phyloP scores from a whole-genome alignment of 2,113 vertebrate genomes.

The Ramphastos sulfuratus region DNA sequence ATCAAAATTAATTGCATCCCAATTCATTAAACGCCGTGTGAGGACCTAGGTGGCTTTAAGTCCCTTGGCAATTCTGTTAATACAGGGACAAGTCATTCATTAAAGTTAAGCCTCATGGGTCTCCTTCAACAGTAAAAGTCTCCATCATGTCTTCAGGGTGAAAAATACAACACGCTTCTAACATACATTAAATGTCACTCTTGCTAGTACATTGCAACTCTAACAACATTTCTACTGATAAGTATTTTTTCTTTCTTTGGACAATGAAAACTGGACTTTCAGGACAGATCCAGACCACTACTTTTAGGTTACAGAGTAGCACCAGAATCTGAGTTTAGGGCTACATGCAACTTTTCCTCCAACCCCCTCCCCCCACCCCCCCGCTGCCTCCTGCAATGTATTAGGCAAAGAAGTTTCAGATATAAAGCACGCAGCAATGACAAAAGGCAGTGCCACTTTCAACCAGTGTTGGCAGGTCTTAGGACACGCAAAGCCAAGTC shows the following conservation, averaged over 20 bases:
- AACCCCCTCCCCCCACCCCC: neutral
- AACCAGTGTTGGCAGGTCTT: neutral
- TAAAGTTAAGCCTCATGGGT: neutral
- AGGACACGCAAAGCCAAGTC: neutral
- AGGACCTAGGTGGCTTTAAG: neutral
- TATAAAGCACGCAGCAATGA: neutral
- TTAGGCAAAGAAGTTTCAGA: neutral
- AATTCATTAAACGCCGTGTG: neutral
- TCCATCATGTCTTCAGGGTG: neutral
- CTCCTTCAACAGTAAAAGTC: neutral
- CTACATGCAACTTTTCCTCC: neutral
- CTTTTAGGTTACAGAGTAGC: neutral
- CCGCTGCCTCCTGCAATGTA: neutral
- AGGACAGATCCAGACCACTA: neutral
- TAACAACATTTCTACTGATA: neutral
- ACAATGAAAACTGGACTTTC: neutral
- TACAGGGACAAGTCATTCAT: neutral
- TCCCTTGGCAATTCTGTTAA: neutral
- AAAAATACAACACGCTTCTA: neutral
- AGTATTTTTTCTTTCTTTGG: neutral
- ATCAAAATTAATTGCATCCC: neutral
- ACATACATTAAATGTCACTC: neutral
- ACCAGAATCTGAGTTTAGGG: neutral
- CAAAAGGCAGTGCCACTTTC: neutral
- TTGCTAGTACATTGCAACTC: neutral